Conservation (phyloP, 2,797 vertebrate species). For the Macroramphosus scolopax region DNA sequence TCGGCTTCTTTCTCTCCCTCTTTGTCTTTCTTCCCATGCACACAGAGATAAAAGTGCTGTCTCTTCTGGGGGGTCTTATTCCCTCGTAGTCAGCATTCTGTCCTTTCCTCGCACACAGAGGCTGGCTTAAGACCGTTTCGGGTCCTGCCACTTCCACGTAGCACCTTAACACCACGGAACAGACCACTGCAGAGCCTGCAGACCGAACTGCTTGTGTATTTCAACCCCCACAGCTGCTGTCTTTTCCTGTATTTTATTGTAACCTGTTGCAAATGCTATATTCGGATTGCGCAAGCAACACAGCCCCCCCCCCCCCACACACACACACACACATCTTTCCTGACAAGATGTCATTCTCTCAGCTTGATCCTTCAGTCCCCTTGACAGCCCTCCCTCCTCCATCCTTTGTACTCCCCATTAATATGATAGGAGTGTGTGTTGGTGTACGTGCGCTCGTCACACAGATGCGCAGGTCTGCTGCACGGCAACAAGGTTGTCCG, state of each 20-base stretch:
- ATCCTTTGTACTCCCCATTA: no score
- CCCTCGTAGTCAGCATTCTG: conserved; percentile 66
- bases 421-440: conserved; percentile 17
- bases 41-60: conserved; percentile 33
- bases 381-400: conserved; percentile 27
- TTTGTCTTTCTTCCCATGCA: conserved; percentile 31
- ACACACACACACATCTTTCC: no score
- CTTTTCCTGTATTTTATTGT: conserved; percentile 3
- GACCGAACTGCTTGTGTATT: conserved; percentile 29
- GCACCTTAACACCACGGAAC: conserved; percentile 47
- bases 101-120: conserved; percentile 35
- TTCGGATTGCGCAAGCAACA: conserved; percentile 14
- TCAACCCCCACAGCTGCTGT: no score
- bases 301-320: conserved; percentile 14
- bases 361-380: conserved; percentile 33
- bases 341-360: conserved; percentile 40
- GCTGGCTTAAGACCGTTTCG: conserved; percentile 57
- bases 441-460: conserved; percentile 14
- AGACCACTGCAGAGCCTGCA: conserved; percentile 38
- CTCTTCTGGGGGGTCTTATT: conserved; percentile 52
- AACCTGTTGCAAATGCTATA: conserved; percentile 23
- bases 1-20: conserved; percentile 18
- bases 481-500: conserved; percentile 19
- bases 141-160: conserved; percentile 58
- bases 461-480: conserved; percentile 2